Evolutionary conservation across 2,888 invertebrate genomes (phyloP), one percentile per base, ranked within the genome.

Genomic region (Volucella inflata): DNA sequence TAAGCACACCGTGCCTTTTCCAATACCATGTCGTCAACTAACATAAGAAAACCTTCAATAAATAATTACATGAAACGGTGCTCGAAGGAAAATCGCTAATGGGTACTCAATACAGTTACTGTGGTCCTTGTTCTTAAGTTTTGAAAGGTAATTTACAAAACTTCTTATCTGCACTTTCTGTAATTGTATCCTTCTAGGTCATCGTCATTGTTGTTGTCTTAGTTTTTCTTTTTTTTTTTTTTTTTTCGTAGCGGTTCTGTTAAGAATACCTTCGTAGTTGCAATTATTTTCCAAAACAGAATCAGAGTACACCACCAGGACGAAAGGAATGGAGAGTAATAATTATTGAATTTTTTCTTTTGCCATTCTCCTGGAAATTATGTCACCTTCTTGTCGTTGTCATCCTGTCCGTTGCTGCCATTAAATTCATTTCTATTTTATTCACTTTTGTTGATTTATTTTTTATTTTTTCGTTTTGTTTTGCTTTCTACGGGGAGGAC

Each of bases 111-210:
- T 77, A 67, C 36, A 17, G 51, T 62, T 70, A 50, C 53, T 74
- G 72, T 59, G 57, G 71, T 11, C 65, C 44, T 50, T 57, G 65
- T 17, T 57, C 17, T 30, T 30, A 81, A 46, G 30, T 30, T 72
- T 77, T 38, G 82, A 53, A 77, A 72, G 59, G 71, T 72, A 60
- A 82, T 82, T 82, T 77, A 77, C 82, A 65, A 65, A 82, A 82
- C 82, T 72, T 77, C 53, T 77, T 77, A 72, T 72, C 71, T 77
- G 46, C 46, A 72, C 46, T 72, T 82, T 55, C 42, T 55, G 60
- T 50, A 67, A 77, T 72, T 77, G 77, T 57, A 82, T 67, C 67
- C 42, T 60, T 21, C 36, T 48, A 3, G 12, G 10, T n/a, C 16
- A 40, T 65, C 21, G 46, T 48, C 38, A n/a, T 14, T 12, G 8